Evolutionary conservation across 1,140 invertebrate genomes (phyloP).

Genomic region (Drosophila asahinai): DNA sequence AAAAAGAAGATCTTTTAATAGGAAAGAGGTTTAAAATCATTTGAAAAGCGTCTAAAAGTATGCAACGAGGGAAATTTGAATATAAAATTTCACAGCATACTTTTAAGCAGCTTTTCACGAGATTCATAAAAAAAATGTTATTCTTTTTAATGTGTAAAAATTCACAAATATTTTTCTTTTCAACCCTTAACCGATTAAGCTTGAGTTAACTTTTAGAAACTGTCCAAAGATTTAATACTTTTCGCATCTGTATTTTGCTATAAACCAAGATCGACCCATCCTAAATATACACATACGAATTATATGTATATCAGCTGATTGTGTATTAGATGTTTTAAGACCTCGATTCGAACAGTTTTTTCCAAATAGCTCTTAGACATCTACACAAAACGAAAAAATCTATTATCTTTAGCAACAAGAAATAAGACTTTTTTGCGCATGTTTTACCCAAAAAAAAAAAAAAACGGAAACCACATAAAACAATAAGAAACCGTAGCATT

Average conservation of each 20-base stretch:
- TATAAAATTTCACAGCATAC: background rate
- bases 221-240: background rate
- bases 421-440: slow-evolving; percentile 62
- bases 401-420: slow-evolving; percentile 23
- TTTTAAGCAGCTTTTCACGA: background rate
- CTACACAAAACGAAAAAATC: slow-evolving; percentile 9
- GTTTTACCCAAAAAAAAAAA: slow-evolving; percentile 16
- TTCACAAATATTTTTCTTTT: background rate
- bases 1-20: no score
- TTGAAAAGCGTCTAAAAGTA: background rate
- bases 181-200: no score
- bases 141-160: background rate
- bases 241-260: background rate
- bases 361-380: slow-evolving; percentile 43
- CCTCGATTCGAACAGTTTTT: slow-evolving; percentile 33
- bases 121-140: background rate
- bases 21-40: background rate
- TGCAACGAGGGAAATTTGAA: background rate
- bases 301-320: slow-evolving; percentile 59
- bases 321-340: slow-evolving; percentile 52
- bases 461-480: slow-evolving; percentile 10
- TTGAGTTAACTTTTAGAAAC: no score
- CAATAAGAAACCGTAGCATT: slow-evolving; percentile 40
- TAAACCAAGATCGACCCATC: slow-evolving; percentile 11
- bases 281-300: slow-evolving; percentile 17